Percentiles rank a stretch among this genome's conserved stretches.
Conservation (phyloP, 1,140 invertebrate genomes). For the Drosophila simulans region DNA sequence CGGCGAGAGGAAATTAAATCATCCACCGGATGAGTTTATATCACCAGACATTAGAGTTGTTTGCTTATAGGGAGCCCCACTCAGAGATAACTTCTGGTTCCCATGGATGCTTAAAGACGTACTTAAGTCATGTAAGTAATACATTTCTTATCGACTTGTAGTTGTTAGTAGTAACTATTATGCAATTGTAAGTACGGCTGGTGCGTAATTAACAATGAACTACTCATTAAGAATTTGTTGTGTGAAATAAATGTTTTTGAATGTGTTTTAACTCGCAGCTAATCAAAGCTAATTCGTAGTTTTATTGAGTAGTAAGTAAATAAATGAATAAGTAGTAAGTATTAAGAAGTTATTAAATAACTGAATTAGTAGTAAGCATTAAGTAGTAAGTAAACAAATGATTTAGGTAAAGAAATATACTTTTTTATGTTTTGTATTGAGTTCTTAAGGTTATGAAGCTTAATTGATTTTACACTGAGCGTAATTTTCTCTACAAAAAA, state of each 20-base stretch:
- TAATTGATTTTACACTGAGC: too few species aligned
- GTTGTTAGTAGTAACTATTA: background rate
- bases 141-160: background rate
- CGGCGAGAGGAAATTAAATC: conserved; percentile 42
- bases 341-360: too few species aligned
- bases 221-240: background rate
- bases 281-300: background rate
- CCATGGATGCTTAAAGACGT: background rate
- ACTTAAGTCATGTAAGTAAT: background rate
- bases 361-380: background rate
- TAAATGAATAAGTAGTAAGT: too few species aligned
- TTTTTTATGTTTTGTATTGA: background rate
- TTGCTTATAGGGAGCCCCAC: background rate
- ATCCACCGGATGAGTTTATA: conserved; percentile 15
- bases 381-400: background rate
- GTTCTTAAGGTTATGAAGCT: too few species aligned
- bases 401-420: background rate
- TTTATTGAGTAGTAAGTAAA: background rate
- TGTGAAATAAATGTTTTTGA: too few species aligned
- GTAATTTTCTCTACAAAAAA: too few species aligned
- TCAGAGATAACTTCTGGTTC: conserved; percentile 11
- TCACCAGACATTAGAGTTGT: background rate
- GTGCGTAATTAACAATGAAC: too few species aligned
- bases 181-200: too few species aligned
- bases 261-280: too few species aligned